Evolutionary conservation across 35 echinoderm and acorn worm genomes (phyloP).

Genomic region (Patiria miniata): DNA sequence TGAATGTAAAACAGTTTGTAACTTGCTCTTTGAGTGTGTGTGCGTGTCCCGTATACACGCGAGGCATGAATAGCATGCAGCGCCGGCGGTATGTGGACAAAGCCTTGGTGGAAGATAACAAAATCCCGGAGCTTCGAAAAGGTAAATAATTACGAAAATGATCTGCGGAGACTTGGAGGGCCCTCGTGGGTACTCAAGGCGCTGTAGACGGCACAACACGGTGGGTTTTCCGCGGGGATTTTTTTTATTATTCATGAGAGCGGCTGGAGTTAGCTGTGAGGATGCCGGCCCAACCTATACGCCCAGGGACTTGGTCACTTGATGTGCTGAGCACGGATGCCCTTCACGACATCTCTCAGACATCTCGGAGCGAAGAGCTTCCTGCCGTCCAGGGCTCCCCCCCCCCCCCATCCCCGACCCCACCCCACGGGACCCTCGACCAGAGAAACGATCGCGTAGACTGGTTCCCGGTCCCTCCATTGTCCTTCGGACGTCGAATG

Average conservation of each 20-base stretch:
- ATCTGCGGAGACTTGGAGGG: background rate
- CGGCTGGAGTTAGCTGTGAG: background rate
- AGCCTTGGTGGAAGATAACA: background rate
- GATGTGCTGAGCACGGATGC: slow-evolving; percentile 7
- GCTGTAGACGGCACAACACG: too few relatives aligned
- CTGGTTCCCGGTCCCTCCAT: too few relatives aligned
- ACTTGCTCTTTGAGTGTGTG: background rate
- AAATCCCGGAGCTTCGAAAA: background rate
- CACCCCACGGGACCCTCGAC: too few relatives aligned
- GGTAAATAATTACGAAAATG: slow-evolving; percentile 26
- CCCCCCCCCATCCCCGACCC: too few relatives aligned
- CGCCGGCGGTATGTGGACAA: background rate
- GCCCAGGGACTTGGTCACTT: background rate
- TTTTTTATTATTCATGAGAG: background rate
- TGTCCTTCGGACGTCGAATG: too few relatives aligned
- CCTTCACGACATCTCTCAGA: background rate
- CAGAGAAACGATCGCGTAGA: too few relatives aligned
- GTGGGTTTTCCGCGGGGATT: too few relatives aligned
- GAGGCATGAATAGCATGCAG: too few relatives aligned
- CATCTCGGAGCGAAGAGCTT: background rate
- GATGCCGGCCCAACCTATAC: background rate
- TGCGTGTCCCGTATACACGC: too few relatives aligned
- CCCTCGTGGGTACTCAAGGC: too few relatives aligned
- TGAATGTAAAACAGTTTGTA: background rate
- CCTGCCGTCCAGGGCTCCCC: background rate